phyloP scores from a whole-genome alignment of 2,888 invertebrate genomes.

The Drosophila kanekoi region DNA sequence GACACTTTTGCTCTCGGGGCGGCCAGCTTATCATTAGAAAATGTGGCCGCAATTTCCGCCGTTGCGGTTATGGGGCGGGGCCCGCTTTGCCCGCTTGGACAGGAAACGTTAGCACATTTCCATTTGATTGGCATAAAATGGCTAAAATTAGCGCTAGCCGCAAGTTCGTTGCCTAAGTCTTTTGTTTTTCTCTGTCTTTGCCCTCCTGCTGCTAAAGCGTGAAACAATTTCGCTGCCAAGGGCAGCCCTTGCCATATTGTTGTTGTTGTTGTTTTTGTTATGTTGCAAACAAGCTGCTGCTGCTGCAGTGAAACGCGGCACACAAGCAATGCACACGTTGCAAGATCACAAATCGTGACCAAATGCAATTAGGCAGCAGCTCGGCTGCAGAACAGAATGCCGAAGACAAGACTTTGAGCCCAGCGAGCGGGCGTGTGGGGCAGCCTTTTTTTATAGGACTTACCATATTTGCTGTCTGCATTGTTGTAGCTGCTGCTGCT shows the following conservation, averaged over 20 bases:
- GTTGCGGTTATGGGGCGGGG: conserved; percentile 60
- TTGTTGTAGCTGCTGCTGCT: conserved; percentile 35
- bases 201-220: conserved; percentile 33
- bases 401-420: conserved; percentile 23
- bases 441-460: conserved; percentile 56
- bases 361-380: conserved; percentile 80
- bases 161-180: conserved; percentile 75
- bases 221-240: conserved; percentile 77
- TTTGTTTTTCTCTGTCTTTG: conserved; percentile 50
- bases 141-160: conserved; percentile 55
- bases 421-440: conserved; percentile 10
- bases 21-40: conserved; percentile 42
- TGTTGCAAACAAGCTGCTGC: conserved; percentile 51
- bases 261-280: conserved; percentile 6
- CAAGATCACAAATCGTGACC: conserved; percentile 79
- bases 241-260: conserved; percentile 58
- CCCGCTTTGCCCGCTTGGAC: conserved; percentile 27
- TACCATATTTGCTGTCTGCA: conserved; percentile 74
- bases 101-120: conserved; percentile 66
- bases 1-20: conserved; percentile 77
- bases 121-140: conserved; percentile 49
- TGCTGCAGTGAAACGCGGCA: conserved; percentile 36
- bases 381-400: conserved; percentile 39
- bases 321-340: conserved; percentile 51
- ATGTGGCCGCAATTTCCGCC: conserved; percentile 68